phyloP scores from a whole-genome alignment of 2,113 vertebrate species.

The Pteronura brasiliensis region DNA sequence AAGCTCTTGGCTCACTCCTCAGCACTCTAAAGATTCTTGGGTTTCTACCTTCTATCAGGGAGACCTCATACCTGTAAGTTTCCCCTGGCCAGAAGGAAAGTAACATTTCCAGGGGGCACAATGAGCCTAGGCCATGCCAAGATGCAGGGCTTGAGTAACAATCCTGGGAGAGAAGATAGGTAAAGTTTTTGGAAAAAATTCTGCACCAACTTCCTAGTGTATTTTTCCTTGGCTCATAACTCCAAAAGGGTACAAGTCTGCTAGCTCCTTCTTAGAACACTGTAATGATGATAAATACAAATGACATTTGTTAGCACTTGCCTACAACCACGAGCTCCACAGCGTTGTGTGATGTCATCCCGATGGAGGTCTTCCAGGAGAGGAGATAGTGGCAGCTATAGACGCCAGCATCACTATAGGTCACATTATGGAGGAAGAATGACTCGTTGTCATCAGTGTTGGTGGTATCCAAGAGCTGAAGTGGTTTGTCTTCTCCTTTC shows the following conservation, averaged over 20 bases:
- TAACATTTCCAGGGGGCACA: not conserved
- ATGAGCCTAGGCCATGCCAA: not conserved
- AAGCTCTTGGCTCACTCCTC: not conserved
- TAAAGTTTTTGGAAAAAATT: slow-evolving; percentile 19
- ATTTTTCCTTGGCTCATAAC: not conserved
- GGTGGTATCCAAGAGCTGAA: slow-evolving; percentile 48
- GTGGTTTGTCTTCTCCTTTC: slow-evolving; percentile 54
- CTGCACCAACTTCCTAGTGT: not conserved
- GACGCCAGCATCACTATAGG: slow-evolving; percentile 45
- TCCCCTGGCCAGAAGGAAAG: not conserved
- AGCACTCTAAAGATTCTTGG: not conserved
- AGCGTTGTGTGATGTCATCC: slow-evolving; percentile 36
- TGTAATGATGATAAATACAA: not conserved
- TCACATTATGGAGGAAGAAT: slow-evolving; percentile 64
- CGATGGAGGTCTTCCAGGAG: slow-evolving; percentile 65
- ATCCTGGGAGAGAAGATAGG: not conserved
- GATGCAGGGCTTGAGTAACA: not conserved
- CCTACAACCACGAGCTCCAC: slow-evolving; percentile 68
- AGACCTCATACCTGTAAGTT: not conserved
- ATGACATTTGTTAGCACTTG: slow-evolving; percentile 56
- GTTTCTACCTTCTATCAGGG: not conserved
- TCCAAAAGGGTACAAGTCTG: not conserved
- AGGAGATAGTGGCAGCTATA: slow-evolving; percentile 58
- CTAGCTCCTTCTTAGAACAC: slow-evolving; percentile 8
- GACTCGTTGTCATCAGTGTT: not conserved